Evolutionary conservation across 2,888 invertebrate genomes (phyloP).

Genomic region (Seira sanloemensis): DNA sequence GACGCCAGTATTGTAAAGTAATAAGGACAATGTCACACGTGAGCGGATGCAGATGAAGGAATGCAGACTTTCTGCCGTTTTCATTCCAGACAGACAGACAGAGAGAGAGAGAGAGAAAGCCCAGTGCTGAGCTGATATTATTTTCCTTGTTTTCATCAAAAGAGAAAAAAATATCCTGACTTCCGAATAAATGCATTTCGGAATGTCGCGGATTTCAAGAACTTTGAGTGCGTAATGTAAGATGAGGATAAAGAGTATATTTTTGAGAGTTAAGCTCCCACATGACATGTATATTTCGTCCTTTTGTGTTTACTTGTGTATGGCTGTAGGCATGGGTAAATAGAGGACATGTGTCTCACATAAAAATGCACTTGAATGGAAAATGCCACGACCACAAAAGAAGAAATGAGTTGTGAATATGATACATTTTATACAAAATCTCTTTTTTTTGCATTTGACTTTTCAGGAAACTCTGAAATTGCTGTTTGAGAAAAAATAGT

Average conservation of each 20-base stretch:
- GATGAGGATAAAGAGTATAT: background rate
- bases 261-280: background rate
- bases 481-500: too few species aligned
- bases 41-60: constrained; percentile 44
- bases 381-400: background rate
- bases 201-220: background rate
- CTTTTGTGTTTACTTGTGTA: background rate
- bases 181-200: background rate
- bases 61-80: constrained; percentile 14
- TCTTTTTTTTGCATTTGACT: too few species aligned
- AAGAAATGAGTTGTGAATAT: constrained; percentile 16
- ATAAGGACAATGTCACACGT: constrained; percentile 39
- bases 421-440: too few species aligned
- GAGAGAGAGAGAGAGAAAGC: background rate
- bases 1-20: constrained; percentile 6
- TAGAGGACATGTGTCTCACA: constrained; percentile 11
- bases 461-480: too few species aligned
- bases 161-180: too few species aligned
- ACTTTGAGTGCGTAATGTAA: background rate
- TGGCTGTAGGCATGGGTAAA: constrained; percentile 1
- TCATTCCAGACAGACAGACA: background rate
- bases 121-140: too few species aligned
- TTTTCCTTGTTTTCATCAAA: too few species aligned
- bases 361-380: constrained; percentile 7
- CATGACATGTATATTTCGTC: constrained; percentile 3